Conservation (phyloP, 2,797 vertebrate genomes). For the Myotis daubentonii region DNA sequence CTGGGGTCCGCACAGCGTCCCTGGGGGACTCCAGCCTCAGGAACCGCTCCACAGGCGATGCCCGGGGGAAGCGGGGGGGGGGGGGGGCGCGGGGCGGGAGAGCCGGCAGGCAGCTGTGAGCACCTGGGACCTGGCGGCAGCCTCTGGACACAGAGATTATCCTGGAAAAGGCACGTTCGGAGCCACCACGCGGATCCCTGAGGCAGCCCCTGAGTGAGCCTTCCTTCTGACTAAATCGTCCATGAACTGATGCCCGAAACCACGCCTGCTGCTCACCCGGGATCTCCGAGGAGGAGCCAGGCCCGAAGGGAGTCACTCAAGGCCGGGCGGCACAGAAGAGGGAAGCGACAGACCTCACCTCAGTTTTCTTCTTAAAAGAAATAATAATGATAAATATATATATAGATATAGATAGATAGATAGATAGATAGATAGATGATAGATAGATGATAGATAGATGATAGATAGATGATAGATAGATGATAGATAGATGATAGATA, state of each 20-base stretch:
- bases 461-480: no score
- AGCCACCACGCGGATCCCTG: not conserved
- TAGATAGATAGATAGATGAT: no score
- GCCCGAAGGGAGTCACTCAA: slow-evolving; percentile 59
- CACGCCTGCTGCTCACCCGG: slow-evolving; percentile 42
- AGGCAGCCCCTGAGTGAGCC: not conserved
- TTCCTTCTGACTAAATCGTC: not conserved
- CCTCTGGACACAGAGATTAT: slow-evolving; percentile 30
- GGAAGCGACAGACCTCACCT: slow-evolving; percentile 65
- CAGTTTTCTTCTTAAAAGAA: not conserved
- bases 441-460: no score
- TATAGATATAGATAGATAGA: no score
- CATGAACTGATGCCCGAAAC: not conserved
- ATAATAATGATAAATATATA: no score
- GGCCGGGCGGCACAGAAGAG: slow-evolving; percentile 57
- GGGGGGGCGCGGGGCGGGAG: rapidly evolving
- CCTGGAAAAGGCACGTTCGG: slow-evolving; percentile 51
- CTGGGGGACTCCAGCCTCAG: slow-evolving; percentile 51
- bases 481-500: no score
- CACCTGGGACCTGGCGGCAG: not conserved
- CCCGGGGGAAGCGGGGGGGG: not conserved
- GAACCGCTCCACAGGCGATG: not conserved
- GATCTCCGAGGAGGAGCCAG: slow-evolving; percentile 16
- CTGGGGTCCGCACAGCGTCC: slow-evolving; percentile 65
- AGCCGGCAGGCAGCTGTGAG: not conserved